These are phyloP conservation scores for Troilus luridus DNA, from an alignment of 2,888 invertebrate genomes.

Conservation along the genomic window DNA sequence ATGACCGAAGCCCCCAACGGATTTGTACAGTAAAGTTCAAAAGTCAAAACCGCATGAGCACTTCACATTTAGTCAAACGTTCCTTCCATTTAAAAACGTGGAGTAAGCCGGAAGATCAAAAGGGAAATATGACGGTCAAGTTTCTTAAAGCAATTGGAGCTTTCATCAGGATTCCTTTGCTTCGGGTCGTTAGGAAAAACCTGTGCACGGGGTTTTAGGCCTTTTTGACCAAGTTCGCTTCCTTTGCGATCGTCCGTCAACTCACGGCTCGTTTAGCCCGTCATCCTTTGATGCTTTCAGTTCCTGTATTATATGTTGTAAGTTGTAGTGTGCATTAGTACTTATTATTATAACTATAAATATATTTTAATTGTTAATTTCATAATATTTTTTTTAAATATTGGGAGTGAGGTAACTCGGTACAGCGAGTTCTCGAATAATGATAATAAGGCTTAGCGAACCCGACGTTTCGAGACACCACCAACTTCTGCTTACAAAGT, in stretches of 20 bases:
- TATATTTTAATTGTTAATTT: no score
- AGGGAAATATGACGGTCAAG: slow-evolving; percentile 19
- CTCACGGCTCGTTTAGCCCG: neutral
- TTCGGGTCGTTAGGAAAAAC: neutral
- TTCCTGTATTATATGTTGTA: neutral
- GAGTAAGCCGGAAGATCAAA: slow-evolving; percentile 14
- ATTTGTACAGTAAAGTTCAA: slow-evolving; percentile 31
- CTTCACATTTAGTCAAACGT: slow-evolving; percentile 18
- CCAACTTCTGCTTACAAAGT: no score
- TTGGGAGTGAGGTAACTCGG: no score
- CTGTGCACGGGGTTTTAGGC: neutral
- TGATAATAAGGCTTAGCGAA: no score
- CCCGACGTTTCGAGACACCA: no score
- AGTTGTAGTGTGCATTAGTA: neutral
- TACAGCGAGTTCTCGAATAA: no score
- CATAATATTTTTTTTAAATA: no score
- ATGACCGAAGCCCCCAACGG: neutral
- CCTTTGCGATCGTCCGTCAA: neutral
- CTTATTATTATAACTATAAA: neutral
- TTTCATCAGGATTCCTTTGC: slow-evolving; percentile 1
- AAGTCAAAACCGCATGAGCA: slow-evolving; percentile 8
- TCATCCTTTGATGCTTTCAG: neutral
- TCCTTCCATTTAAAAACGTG: neutral
- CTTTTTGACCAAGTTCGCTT: neutral
- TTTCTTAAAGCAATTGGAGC: slow-evolving; percentile 15